Conservation (phyloP, 2,888 invertebrate species). For the Leucoptera coffeella region DNA sequence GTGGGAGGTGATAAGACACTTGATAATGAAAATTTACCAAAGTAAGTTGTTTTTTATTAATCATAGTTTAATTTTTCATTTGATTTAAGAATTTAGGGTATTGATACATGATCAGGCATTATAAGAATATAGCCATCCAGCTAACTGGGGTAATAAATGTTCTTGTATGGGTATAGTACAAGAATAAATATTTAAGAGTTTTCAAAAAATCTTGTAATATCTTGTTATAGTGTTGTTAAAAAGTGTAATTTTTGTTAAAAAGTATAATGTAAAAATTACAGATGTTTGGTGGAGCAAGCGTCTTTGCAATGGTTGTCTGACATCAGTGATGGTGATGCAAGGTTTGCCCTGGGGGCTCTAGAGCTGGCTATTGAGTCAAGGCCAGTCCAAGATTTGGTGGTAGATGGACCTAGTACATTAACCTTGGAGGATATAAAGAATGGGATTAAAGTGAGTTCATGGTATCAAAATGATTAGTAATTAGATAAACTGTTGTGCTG, state of each 20-base stretch:
- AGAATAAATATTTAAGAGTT: too few species aligned
- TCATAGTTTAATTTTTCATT: too few species aligned
- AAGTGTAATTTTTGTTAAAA: too few species aligned
- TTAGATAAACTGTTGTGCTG: too few species aligned
- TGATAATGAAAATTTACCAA: not conserved
- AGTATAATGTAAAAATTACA: slow-evolving; percentile 8
- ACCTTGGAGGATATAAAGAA: slow-evolving; percentile 63
- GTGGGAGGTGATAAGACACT: slow-evolving; percentile 11
- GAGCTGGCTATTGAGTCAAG: slow-evolving; percentile 62
- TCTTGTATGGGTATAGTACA: too few species aligned
- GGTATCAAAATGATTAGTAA: not conserved
- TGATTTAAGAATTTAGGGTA: too few species aligned
- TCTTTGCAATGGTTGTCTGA: slow-evolving; percentile 67
- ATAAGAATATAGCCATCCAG: too few species aligned
- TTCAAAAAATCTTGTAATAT: too few species aligned
- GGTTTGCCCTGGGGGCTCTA: slow-evolving; percentile 69
- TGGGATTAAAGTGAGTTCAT: slow-evolving; percentile 62
- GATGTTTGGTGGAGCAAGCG: slow-evolving; percentile 41
- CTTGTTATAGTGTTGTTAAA: too few species aligned
- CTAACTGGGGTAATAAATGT: too few species aligned
- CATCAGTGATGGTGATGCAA: slow-evolving; percentile 76
- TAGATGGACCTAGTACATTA: slow-evolving; percentile 33
- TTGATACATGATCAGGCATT: too few species aligned
- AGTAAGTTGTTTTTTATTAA: not conserved
- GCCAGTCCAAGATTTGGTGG: slow-evolving; percentile 13